phyloP scores from a whole-genome alignment of 2,888 invertebrate species.

The Xestia sexstrigata region DNA sequence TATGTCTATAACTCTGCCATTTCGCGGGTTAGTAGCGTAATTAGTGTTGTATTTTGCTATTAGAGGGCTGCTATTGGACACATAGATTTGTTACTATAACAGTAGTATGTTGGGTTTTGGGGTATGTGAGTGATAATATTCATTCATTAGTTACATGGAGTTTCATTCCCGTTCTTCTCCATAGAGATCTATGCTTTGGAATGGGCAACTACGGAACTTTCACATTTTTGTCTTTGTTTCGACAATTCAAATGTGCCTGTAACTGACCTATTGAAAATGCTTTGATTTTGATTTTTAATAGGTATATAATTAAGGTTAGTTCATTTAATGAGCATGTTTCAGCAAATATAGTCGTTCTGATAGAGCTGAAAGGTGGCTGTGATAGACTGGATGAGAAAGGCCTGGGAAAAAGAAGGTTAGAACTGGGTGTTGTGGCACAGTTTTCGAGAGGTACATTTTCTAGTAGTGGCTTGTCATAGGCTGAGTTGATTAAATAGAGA shows the following conservation, averaged over 20 bases:
- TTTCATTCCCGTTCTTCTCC: too few relatives aligned
- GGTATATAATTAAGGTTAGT: not conserved
- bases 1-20: constrained; percentile 51
- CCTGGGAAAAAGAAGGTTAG: not conserved
- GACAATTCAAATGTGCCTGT: too few relatives aligned
- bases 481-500: too few relatives aligned
- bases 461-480: too few relatives aligned
- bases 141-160: too few relatives aligned
- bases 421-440: not conserved
- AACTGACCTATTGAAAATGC: too few relatives aligned
- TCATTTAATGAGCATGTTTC: not conserved
- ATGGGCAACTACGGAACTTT: too few relatives aligned
- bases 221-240: too few relatives aligned
- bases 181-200: too few relatives aligned
- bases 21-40: constrained; percentile 57
- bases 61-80: constrained; percentile 19
- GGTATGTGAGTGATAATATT: not conserved
- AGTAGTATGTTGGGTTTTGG: not conserved
- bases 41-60: constrained; percentile 59
- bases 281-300: too few relatives aligned
- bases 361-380: not conserved
- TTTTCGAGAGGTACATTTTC: not conserved
- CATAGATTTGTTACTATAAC: constrained; percentile 17
- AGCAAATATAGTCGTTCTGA: too few relatives aligned
- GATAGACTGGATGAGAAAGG: not conserved